Evolutionary conservation across 2,797 vertebrate genomes (phyloP).

Genomic region (Hydrocynus forskahlii): DNA sequence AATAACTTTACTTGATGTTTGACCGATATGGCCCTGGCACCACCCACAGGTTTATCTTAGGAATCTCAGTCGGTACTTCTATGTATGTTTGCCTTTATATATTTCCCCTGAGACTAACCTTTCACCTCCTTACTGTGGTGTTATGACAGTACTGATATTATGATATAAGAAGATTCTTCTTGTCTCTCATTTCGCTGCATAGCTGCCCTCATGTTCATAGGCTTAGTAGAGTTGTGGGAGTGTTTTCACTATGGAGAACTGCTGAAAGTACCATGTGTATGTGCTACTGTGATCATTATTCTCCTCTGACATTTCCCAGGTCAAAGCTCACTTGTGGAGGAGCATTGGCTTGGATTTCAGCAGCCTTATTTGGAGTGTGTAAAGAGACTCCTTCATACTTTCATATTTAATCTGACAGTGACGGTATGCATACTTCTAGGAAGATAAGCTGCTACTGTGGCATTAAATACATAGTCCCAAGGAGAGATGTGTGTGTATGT

Average conservation of each 20-base stretch:
- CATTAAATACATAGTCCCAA: not conserved
- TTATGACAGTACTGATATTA: not conserved
- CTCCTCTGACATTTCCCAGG: slow-evolving; percentile 21
- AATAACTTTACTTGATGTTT: too few relatives aligned
- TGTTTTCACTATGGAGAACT: not conserved
- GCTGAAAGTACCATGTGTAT: not conserved
- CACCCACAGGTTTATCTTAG: not conserved
- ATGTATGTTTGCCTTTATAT: not conserved
- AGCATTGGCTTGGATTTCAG: slow-evolving; percentile 15
- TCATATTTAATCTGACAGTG: slow-evolving; percentile 28
- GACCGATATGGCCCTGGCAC: too few relatives aligned
- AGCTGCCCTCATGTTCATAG: not conserved
- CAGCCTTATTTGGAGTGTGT: slow-evolving; percentile 52
- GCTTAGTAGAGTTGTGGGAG: not conserved
- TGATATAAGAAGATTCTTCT: not conserved
- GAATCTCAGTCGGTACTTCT: not conserved
- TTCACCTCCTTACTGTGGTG: slow-evolving; percentile 2
- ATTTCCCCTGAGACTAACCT: not conserved
- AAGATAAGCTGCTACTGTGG: slow-evolving; percentile 16
- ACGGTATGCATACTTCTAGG: not conserved
- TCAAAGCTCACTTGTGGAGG: slow-evolving; percentile 33
- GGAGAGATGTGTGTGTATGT: too few relatives aligned
- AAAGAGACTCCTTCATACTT: slow-evolving; percentile 33
- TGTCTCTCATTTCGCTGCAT: not conserved
- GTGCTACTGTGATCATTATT: slow-evolving; percentile 18